Percentiles rank a stretch among this genome's conserved stretches.
phyloP scores from a whole-genome alignment of 2,888 invertebrate genomes.

The Oscheius sp. region DNA sequence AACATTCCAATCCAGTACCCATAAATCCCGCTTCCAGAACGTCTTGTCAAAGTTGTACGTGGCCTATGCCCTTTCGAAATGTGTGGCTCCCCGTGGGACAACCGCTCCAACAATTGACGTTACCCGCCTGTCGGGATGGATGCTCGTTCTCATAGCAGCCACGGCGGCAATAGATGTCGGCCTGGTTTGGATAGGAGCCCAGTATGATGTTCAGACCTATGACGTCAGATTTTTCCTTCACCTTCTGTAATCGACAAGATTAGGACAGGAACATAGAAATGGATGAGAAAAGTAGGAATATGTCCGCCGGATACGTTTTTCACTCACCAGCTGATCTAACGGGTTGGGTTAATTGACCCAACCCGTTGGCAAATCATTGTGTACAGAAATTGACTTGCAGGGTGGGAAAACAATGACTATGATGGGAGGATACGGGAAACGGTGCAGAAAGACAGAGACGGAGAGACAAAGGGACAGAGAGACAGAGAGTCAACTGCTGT shows the following conservation, averaged over 20 bases:
- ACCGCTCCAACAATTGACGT: conserved; percentile 1
- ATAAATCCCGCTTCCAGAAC: conserved; percentile 8
- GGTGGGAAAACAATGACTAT: neutral
- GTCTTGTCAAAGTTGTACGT: conserved; percentile 13
- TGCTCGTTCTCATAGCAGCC: conserved; percentile 22
- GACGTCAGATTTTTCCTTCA: too few relatives aligned
- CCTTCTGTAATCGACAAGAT: neutral
- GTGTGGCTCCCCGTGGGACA: conserved; percentile 17
- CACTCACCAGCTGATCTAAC: conserved; percentile 1
- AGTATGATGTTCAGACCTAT: conserved; percentile 17
- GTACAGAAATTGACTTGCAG: too few relatives aligned
- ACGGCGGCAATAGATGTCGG: conserved; percentile 15
- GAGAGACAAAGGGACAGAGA: conserved; percentile 32
- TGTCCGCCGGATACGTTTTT: neutral
- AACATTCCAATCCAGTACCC: neutral
- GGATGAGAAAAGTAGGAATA: neutral
- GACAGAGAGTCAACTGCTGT: conserved; percentile 1
- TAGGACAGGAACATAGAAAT: neutral
- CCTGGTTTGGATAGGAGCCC: conserved; percentile 12
- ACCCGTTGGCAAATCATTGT: neutral
- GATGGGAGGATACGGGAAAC: neutral
- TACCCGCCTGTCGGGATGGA: conserved; percentile 27
- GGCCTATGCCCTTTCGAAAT: conserved; percentile 11
- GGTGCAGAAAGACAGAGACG: conserved; percentile 7
- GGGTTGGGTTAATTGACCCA: neutral